Percentiles rank a stretch among this genome's conserved stretches.
Conservation (phyloP, 2,113 vertebrate species). For the Cranoglanis bouderius region DNA sequence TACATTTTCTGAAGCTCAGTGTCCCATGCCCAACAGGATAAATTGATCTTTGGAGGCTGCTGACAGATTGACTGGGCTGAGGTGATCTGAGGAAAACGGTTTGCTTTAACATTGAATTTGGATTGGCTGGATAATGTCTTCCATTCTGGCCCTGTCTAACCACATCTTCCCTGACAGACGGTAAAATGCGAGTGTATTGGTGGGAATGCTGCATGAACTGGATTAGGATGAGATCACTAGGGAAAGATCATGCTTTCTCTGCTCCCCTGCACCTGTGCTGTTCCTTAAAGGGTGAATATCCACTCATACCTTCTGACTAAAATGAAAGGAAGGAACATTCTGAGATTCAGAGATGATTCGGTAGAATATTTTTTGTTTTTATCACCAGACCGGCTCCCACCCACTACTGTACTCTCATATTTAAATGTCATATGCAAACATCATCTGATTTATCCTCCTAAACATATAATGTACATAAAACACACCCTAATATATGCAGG, state of each 20-base stretch:
- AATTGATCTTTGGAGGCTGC: background rate
- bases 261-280: slow-evolving; percentile 49
- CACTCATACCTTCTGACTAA: background rate
- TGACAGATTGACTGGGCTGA: background rate
- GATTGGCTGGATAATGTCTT: slow-evolving; percentile 24
- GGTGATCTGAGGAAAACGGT: background rate
- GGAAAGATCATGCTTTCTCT: slow-evolving; percentile 34
- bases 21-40: slow-evolving; percentile 12
- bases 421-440: background rate
- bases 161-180: background rate
- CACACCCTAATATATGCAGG: background rate
- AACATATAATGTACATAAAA: background rate
- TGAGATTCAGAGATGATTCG: background rate
- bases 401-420: background rate
- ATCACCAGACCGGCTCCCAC: background rate
- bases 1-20: background rate
- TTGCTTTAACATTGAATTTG: background rate
- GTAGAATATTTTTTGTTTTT: background rate
- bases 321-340: background rate
- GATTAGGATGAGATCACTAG: slow-evolving; percentile 46
- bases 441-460: background rate
- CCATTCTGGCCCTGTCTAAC: background rate
- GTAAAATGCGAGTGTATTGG: slow-evolving; percentile 1
- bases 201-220: slow-evolving; percentile 26
- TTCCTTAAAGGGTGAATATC: background rate